Percentiles rank a stretch among this genome's conserved stretches.
Evolutionary conservation across 2,797 vertebrate species (phyloP).

Genomic region (Rhyacichthys aspro): DNA sequence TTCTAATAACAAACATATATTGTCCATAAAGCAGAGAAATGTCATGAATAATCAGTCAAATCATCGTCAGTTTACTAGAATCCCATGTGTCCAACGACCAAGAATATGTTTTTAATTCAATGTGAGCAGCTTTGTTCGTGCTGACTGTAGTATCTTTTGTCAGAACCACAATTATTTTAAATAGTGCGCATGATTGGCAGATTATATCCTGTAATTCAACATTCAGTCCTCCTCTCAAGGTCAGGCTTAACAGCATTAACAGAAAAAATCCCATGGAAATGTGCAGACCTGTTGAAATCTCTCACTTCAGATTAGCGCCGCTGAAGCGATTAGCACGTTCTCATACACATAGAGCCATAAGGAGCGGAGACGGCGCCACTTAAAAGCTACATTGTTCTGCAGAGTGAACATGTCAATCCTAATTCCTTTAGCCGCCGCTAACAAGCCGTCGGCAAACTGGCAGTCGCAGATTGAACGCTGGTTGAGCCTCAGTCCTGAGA

Average conservation of each 20-base stretch:
- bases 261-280: conserved; percentile 50
- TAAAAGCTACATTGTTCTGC: conserved; percentile 79
- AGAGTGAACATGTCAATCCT: conserved; percentile 76
- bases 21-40: no score
- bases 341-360: conserved; percentile 47
- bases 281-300: conserved; percentile 56
- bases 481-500: conserved; percentile 65
- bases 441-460: conserved; percentile 66
- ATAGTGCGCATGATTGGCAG: conserved; percentile 21
- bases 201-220: conserved; percentile 40
- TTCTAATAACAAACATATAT: no score
- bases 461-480: conserved; percentile 63
- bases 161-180: conserved; percentile 23
- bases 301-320: conserved; percentile 62
- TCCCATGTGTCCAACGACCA: conserved; percentile 11
- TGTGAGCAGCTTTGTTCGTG: no score
- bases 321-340: conserved; percentile 61
- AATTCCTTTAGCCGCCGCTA: conserved; percentile 73
- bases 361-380: conserved; percentile 44
- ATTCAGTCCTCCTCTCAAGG: conserved; percentile 26
- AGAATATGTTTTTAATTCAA: conserved; percentile 9
- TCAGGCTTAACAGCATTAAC: conserved; percentile 45
- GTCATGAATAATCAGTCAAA: background rate
- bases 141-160: background rate
- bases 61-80: conserved; percentile 9